These are phyloP conservation scores for Amphipyra tragopoginis DNA, from an alignment of 2,888 invertebrate genomes.

Conservation along the genomic window DNA sequence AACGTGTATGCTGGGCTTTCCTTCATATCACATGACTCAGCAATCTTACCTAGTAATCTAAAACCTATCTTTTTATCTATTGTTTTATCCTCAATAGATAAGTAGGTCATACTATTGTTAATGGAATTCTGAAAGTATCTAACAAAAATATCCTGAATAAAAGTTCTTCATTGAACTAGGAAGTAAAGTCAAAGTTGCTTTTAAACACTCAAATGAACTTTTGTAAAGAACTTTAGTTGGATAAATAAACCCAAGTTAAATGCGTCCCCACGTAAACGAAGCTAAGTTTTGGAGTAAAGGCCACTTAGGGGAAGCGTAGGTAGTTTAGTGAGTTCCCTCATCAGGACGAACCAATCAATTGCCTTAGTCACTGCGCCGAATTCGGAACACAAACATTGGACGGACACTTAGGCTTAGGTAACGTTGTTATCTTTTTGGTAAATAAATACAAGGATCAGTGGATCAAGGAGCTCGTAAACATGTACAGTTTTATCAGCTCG, in stretches of 20 bases:
- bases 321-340: slow-evolving; percentile 36
- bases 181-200: slow-evolving; percentile 35
- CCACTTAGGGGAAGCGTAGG: slow-evolving; percentile 44
- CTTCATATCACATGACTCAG: too few relatives aligned
- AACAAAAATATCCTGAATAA: slow-evolving; percentile 27
- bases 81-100: background rate
- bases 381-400: slow-evolving; percentile 17
- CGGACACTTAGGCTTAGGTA: slow-evolving; percentile 2
- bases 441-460: slow-evolving; percentile 2
- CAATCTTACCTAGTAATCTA: too few relatives aligned
- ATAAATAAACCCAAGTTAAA: slow-evolving; percentile 55
- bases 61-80: background rate
- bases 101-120: too few relatives aligned
- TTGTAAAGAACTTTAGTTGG: slow-evolving; percentile 48
- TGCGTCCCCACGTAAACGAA: slow-evolving; percentile 38
- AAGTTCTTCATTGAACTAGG: slow-evolving; percentile 15
- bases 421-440: slow-evolving; percentile 4
- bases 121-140: background rate
- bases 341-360: slow-evolving; percentile 43
- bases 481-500: too few relatives aligned
- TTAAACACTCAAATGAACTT: slow-evolving; percentile 51
- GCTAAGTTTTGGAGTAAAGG: slow-evolving; percentile 52
- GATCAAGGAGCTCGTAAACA: too few relatives aligned
- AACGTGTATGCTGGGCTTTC: too few relatives aligned
- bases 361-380: slow-evolving; percentile 18